These are phyloP conservation scores for Bradypodion ventrale DNA, from an alignment of 2,797 vertebrate species.

Conservation along the genomic window DNA sequence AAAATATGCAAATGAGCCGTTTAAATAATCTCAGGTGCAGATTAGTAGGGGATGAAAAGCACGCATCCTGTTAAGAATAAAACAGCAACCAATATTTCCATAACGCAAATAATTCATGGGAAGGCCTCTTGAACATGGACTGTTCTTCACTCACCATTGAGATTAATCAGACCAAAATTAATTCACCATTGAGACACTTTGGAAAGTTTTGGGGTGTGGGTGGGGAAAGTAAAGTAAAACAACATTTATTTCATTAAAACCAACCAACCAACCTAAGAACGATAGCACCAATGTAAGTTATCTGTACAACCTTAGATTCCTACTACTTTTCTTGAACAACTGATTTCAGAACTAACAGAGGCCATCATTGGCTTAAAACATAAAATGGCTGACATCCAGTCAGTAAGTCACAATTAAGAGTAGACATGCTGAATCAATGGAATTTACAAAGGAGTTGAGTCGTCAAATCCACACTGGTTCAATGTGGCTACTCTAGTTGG, in stretches of 20 bases:
- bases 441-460: no score
- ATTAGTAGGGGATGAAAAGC: background rate
- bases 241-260: background rate
- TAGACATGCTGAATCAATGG: no score
- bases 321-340: conserved; percentile 28
- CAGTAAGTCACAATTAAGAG: no score
- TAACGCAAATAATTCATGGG: background rate
- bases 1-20: background rate
- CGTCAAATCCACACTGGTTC: no score
- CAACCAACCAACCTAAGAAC: background rate
- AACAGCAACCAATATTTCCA: background rate
- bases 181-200: background rate
- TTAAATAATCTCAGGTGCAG: background rate
- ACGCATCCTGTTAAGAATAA: background rate
- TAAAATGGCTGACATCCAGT: background rate
- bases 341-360: conserved; percentile 56
- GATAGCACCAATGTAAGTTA: background rate
- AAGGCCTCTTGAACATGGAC: background rate
- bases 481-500: no score
- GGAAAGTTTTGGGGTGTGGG: background rate
- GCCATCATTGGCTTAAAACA: conserved; percentile 50
- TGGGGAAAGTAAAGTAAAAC: background rate
- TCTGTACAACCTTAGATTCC: conserved; percentile 45
- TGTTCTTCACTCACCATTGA: background rate
- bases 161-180: no score